Evolutionary conservation across 1,140 invertebrate genomes (phyloP), one percentile per base, ranked within the genome.

Genomic region (Caerostris extrusa): DNA sequence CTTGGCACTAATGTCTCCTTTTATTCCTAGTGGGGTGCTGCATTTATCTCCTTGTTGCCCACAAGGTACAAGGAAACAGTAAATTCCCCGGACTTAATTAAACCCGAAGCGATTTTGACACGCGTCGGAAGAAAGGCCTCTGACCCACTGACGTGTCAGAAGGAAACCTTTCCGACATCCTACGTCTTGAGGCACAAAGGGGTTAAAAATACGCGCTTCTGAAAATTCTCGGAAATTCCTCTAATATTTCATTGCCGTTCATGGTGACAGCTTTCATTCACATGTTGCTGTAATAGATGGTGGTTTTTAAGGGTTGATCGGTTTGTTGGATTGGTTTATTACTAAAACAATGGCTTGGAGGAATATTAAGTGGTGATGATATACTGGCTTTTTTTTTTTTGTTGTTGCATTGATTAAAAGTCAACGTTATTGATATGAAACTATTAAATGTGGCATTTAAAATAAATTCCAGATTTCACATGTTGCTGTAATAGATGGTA

Each of bases 51-150:
- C 50, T 34, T 34, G 8, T 12, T 50, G 19, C 34, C 71, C 83
- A 57, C 17, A 57, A 34, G 83, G 83, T 85, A 10, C 14, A 34
- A 88, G 67, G 88, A 91, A 91, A 64, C 71, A 61, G 90, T 91
- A 91, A 91, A 91, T 91, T 71, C 77, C 56, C 34, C n/a, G 34
- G 71, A 91, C 71, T 91, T 91, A 91, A 91, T 91, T 91, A 91
- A 91, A 91, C 90, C 50, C 17, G 56, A 77, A 81, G 57, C 56
- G 8, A 8, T 91, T 91, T 91, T 91, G 90, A 91, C 90, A 81
- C 12, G n/a, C 7, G 71, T 91, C 90, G 90, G 90, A 91, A 81
- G 77, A 34, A 5, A 17, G 71, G 56, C 71, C n/a, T 81, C 19
- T 57, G 90, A 91, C 77, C 50, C 55, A 56, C 53, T 56, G 56